Evolutionary conservation across 2,113 vertebrate genomes (phyloP), one percentile per base, ranked within the genome.

Genomic region (Grus americana): DNA sequence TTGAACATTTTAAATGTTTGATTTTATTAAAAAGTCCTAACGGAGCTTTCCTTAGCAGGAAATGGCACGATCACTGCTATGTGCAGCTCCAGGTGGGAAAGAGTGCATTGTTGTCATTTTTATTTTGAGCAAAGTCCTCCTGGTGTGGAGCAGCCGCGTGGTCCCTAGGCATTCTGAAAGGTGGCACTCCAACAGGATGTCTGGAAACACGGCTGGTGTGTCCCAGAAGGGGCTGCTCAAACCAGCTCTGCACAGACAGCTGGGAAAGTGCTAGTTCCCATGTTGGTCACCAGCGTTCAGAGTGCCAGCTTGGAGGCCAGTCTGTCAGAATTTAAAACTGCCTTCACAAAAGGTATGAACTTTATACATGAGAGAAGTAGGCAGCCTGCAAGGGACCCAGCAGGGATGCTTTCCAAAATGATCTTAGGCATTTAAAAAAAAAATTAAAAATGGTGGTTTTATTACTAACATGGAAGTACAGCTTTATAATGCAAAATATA

Each of bases 21-120:
- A 96, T 97, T 93, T 95, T 89, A 94, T 92, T 92, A 76, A 97
- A 91, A 91, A 92, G 67, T 92, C 97, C 95, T 97, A 76, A 73
- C 15, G 42, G 79, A 79, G 88, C 70, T 86, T 89, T 65, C 44
- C 46, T 92, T 75, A 72, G 84, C 65, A 80, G 84, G 79, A 93
- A 97, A 95, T 38, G 42, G 76, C 84, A 90, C 2, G 58, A 82
- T 66, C 24, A 6, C 54, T 62, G 54, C 86, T 82, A 49, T 50
- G 46, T 0, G 0, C 84, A 76, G 49, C 52, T 88, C 92, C 93
- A 94, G 86, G 96, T 94, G 92, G 71, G 65, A 86, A 67, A 71
- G 54, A 88, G 34, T 62, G 71, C 79, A 44, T 71, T 52, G 62
- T 49, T 93, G 57, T 94, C 50, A 72, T 80, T 75, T 94, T 87